These are phyloP conservation scores for Pseudochirops cupreus DNA, from an alignment of 2,797 vertebrate species.

Conservation along the genomic window DNA sequence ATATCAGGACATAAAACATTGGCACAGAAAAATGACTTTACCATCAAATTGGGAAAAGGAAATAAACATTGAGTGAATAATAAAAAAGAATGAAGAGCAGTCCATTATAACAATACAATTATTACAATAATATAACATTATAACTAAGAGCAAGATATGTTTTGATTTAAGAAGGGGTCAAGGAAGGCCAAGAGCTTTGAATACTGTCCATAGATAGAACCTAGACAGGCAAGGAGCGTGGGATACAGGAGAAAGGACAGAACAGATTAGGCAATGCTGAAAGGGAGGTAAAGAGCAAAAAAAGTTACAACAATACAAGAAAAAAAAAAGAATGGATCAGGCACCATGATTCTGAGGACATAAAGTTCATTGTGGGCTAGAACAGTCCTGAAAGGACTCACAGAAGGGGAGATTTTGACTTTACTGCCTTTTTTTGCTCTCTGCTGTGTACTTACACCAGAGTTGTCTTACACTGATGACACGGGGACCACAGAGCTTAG, in stretches of 20 bases:
- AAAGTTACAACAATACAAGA: neutral
- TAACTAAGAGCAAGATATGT: neutral
- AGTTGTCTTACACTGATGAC: neutral
- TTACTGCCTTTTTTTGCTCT: neutral
- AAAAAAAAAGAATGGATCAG: neutral
- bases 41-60: constrained; percentile 17
- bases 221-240: neutral
- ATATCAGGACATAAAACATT: neutral
- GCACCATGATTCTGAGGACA: constrained; percentile 16
- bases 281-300: neutral
- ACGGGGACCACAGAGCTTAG: constrained; percentile 5
- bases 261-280: neutral
- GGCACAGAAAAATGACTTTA: neutral
- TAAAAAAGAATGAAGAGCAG: neutral
- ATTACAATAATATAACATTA: too few species aligned
- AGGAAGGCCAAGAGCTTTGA: neutral
- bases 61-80: constrained; percentile 17
- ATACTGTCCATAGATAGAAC: too few species aligned
- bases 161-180: neutral
- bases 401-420: neutral
- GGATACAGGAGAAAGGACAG: neutral
- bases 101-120: neutral
- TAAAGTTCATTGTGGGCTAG: neutral
- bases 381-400: neutral
- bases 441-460: neutral